phyloP scores from a whole-genome alignment of 2,113 vertebrate genomes.

The Cariama cristata region DNA sequence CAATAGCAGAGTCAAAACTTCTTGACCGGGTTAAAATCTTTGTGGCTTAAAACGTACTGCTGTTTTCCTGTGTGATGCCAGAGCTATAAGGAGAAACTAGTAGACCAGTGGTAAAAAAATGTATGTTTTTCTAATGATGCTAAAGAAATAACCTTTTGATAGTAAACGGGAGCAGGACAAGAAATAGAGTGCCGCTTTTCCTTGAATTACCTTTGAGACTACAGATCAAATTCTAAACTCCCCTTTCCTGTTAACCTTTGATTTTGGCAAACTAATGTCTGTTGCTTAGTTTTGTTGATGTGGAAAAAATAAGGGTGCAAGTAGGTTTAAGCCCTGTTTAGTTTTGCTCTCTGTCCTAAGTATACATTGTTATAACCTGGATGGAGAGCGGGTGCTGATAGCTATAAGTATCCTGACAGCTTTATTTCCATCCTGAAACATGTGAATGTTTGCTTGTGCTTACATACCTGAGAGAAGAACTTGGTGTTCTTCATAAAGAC shows the following conservation, averaged over 20 bases:
- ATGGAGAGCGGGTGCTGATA: not conserved
- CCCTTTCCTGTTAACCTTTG: not conserved
- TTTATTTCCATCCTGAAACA: not conserved
- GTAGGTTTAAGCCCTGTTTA: not conserved
- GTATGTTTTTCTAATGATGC: not conserved
- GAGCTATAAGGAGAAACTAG: not conserved
- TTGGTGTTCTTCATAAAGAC: not conserved
- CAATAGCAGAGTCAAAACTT: not conserved
- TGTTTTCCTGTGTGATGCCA: not conserved
- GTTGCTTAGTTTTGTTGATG: not conserved
- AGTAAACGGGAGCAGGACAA: not conserved
- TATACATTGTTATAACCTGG: not conserved
- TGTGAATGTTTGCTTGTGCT: not conserved
- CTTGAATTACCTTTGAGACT: not conserved
- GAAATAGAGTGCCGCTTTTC: not conserved
- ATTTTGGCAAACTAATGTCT: not conserved
- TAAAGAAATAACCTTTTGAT: not conserved
- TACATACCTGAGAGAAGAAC: not conserved
- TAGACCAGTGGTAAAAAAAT: not conserved
- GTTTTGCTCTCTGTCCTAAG: not conserved
- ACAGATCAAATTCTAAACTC: not conserved
- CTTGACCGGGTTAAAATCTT: not conserved
- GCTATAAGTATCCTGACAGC: not conserved
- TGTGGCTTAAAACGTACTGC: not conserved
- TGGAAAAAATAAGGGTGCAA: not conserved